phyloP scores from a whole-genome alignment of 2,797 vertebrate species.

The Mus spretus region DNA sequence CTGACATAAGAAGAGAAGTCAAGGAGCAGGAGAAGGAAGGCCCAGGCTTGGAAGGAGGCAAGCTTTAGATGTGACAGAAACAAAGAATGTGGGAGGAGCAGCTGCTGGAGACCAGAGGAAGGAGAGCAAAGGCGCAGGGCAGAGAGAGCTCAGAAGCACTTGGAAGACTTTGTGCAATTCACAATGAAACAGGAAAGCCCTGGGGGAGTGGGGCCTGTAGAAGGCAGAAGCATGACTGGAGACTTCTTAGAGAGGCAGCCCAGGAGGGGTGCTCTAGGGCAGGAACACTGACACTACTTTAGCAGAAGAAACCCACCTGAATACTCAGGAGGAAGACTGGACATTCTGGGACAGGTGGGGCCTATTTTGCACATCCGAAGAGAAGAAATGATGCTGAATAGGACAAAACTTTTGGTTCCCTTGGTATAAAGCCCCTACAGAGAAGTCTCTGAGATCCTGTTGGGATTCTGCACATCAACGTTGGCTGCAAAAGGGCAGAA shows the following conservation, averaged over 20 bases:
- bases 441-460: not conserved
- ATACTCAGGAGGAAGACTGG: conserved; percentile 44
- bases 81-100: not conserved
- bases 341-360: not conserved
- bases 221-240: not conserved
- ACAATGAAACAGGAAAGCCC: conserved; percentile 37
- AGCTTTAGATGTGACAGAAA: conserved; percentile 8
- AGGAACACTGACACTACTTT: conserved; percentile 49
- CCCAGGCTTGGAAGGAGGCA: not conserved
- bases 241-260: conserved; percentile 60
- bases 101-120: not conserved
- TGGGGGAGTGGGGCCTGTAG: not conserved
- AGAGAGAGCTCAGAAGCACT: not conserved
- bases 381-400: not conserved
- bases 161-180: conserved; percentile 58
- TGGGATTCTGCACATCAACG: not conserved
- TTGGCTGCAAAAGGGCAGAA: not conserved
- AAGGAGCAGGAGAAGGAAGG: not conserved
- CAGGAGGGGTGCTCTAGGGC: not conserved
- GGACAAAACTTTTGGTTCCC: not conserved
- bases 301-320: conserved; percentile 5
- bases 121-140: not conserved
- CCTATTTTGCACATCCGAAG: not conserved
- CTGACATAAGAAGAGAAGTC: not conserved
- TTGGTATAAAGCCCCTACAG: not conserved